phyloP scores from a whole-genome alignment of 1,140 invertebrate genomes.

The Carcinoscorpius rotundicauda region DNA sequence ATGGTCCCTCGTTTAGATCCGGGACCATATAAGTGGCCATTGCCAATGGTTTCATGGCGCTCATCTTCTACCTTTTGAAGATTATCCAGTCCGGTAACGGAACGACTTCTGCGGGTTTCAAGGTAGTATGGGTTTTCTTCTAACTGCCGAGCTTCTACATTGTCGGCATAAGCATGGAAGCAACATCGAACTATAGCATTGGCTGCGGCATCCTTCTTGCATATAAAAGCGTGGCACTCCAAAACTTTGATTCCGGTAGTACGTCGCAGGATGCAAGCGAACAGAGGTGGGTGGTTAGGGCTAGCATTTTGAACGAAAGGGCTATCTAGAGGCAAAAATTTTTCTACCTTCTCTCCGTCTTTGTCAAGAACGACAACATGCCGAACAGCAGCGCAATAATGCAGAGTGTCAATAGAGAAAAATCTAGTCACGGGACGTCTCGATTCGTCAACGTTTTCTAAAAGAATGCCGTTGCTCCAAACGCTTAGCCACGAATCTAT shows the following conservation, averaged over 20 bases:
- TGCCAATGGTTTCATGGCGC: constrained; percentile 4
- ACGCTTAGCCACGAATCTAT: constrained; percentile 96
- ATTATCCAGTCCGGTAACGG: constrained; percentile 15
- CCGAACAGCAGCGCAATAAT: constrained; percentile 94
- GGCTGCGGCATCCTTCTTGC: constrained; percentile 85
- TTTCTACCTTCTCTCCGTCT: constrained; percentile 41
- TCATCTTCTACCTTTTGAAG: constrained; percentile 29
- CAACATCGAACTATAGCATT: constrained; percentile 87
- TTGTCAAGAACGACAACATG: constrained; percentile 50
- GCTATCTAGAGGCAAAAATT: constrained; percentile 91
- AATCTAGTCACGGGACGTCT: constrained; percentile 88
- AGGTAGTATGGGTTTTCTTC: constrained; percentile 28
- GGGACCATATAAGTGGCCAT: background rate
- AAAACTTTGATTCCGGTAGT: constrained; percentile 97
- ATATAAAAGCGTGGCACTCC: constrained; percentile 98
- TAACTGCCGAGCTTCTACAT: constrained; percentile 64
- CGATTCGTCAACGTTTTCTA: constrained; percentile 94
- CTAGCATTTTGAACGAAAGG: constrained; percentile 75
- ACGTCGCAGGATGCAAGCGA: constrained; percentile 86
- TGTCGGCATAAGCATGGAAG: constrained; percentile 90
- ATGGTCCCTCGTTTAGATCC: constrained; percentile 20
- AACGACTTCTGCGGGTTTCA: constrained; percentile 20
- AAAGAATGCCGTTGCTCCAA: constrained; percentile 90
- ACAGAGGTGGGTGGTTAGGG: constrained; percentile 72
- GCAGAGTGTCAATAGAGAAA: constrained; percentile 91